Evolutionary conservation across 2,113 vertebrate species (phyloP).

Genomic region (Ramphastos sulfuratus): DNA sequence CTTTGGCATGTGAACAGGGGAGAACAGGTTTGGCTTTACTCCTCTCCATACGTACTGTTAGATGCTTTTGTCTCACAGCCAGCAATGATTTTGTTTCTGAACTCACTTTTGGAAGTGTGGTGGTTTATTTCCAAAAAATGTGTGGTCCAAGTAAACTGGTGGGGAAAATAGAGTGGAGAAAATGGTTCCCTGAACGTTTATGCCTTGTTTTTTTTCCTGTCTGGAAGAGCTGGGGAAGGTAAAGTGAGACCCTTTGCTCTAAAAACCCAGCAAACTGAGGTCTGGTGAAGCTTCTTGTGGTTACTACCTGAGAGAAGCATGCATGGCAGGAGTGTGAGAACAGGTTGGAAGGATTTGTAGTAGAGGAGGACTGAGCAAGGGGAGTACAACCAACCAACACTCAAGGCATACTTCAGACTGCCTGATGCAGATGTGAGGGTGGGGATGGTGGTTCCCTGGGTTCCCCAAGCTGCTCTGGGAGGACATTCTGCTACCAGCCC

Average conservation of each 20-base stretch:
- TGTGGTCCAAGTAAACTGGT: neutral
- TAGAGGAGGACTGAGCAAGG: neutral
- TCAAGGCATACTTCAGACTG: neutral
- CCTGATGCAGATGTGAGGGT: fast-evolving
- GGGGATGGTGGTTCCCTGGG: neutral
- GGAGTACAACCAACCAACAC: neutral
- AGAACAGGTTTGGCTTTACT: neutral
- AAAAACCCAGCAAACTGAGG: neutral
- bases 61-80: neutral
- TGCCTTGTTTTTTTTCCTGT: neutral
- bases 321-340: neutral
- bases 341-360: neutral
- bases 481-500: neutral
- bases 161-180: neutral
- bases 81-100: neutral
- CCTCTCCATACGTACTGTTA: fast-evolving
- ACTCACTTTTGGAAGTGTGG: neutral
- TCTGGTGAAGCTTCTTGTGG: neutral
- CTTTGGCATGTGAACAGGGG: neutral
- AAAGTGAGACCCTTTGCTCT: neutral
- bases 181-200: neutral
- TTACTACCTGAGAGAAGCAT: neutral
- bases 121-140: neutral
- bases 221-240: neutral
- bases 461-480: neutral